Percentiles rank a stretch among this genome's conserved stretches.
Evolutionary conservation across 2,113 vertebrate species (phyloP).

Genomic region (Apteryx mantelli): DNA sequence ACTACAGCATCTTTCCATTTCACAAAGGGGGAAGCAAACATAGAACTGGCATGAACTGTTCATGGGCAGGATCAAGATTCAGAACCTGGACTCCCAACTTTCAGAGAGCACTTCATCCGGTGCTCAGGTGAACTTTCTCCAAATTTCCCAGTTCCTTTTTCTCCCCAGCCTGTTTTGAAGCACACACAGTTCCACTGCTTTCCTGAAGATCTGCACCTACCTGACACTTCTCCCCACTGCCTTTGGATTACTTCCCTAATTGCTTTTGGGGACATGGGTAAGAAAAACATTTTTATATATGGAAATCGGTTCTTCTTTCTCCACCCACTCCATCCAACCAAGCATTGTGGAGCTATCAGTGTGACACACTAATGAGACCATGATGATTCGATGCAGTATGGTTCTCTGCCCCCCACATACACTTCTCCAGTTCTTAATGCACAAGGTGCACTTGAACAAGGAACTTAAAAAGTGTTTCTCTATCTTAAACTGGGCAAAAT

Average conservation of each 20-base stretch:
- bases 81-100: neutral
- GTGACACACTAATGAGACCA: neutral
- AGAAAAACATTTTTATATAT: neutral
- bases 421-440: neutral
- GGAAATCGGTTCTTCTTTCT: neutral
- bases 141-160: neutral
- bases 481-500: neutral
- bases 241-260: neutral
- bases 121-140: fast-evolving
- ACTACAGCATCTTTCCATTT: fast-evolving
- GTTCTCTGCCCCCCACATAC: neutral
- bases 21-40: neutral
- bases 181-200: neutral
- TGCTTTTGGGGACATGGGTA: neutral
- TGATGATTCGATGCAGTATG: neutral
- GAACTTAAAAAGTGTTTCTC: neutral
- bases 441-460: neutral
- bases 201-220: neutral
- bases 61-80: neutral
- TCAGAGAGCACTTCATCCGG: neutral
- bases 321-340: constrained; percentile 6
- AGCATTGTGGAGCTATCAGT: neutral
- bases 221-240: neutral
- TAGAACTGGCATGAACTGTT: neutral
- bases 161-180: neutral